These are phyloP conservation scores for Venturia canescens DNA, from an alignment of 1,140 invertebrate genomes.

Conservation along the genomic window DNA sequence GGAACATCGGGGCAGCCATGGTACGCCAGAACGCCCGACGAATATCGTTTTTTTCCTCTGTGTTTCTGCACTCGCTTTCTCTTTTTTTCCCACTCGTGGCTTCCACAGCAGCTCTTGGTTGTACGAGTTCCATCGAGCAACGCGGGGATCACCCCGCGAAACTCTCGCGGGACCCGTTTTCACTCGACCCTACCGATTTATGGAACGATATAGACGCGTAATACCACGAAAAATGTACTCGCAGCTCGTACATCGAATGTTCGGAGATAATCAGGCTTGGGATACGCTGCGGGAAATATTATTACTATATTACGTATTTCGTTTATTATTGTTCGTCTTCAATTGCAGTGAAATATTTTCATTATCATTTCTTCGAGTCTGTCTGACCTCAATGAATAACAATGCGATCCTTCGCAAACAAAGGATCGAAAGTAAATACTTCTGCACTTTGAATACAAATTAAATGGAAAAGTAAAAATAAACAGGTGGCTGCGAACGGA, in stretches of 20 bases:
- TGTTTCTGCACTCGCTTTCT: not conserved
- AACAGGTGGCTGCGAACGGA: not conserved
- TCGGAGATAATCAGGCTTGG: not conserved
- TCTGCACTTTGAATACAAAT: not conserved
- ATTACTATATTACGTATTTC: not conserved
- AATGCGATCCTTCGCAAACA: not conserved
- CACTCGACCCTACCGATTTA: not conserved
- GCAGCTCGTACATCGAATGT: not conserved
- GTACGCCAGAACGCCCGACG: not conserved
- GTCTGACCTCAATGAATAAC: no score
- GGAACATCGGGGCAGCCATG: not conserved
- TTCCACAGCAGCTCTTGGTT: conserved; percentile 36
- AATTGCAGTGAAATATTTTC: not conserved
- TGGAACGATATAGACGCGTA: not conserved
- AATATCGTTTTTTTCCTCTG: not conserved
- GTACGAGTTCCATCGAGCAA: conserved; percentile 33
- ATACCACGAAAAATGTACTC: conserved; percentile 18
- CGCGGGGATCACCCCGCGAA: not conserved
- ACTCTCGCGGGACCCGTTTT: conserved; percentile 1
- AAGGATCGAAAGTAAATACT: not conserved
- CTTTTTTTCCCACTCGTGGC: conserved; percentile 27
- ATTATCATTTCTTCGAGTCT: no score
- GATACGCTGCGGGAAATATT: not conserved
- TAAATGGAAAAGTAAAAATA: not conserved
- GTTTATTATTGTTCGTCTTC: not conserved